A percentile compares a stretch with the other conserved stretches of the same genome.
Evolutionary conservation across 1,140 invertebrate species (phyloP).

Genomic region (Monochamus saltuarius): DNA sequence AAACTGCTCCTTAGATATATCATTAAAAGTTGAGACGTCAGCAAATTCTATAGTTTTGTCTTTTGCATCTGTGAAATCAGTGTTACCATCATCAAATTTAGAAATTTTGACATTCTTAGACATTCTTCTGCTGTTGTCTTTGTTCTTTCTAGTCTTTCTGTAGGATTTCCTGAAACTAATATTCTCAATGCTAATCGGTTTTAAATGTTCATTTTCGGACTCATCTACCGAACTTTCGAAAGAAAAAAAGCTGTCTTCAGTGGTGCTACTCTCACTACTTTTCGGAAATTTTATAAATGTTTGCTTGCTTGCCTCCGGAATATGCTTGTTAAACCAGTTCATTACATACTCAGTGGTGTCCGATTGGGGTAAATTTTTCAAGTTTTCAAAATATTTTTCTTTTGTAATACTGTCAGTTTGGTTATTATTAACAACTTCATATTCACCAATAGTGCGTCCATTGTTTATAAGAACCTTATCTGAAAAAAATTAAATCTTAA

Average conservation of each 20-base stretch:
- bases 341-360: constrained; percentile 44
- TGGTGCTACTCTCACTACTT: constrained; percentile 4
- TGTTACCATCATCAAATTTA: constrained; percentile 3
- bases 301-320: background rate
- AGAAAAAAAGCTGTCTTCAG: constrained; percentile 23
- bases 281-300: constrained; percentile 1
- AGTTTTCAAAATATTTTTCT: constrained; percentile 23
- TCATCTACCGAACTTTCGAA: constrained; percentile 32
- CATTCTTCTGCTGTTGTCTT: background rate
- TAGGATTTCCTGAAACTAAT: constrained; percentile 34
- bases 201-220: constrained; percentile 29
- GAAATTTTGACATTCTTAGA: background rate
- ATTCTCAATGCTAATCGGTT: constrained; percentile 19
- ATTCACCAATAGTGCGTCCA: constrained; percentile 61
- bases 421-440: constrained; percentile 46
- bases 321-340: constrained; percentile 45
- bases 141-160: constrained; percentile 15
- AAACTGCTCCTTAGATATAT: background rate
- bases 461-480: constrained; percentile 64
- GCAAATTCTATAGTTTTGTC: constrained; percentile 8
- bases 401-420: constrained; percentile 31
- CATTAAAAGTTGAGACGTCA: too few relatives aligned
- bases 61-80: background rate
- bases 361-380: constrained; percentile 39
- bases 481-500: constrained; percentile 44